phyloP scores from a whole-genome alignment of 2,113 vertebrate species.

The Gymnarchus niloticus region DNA sequence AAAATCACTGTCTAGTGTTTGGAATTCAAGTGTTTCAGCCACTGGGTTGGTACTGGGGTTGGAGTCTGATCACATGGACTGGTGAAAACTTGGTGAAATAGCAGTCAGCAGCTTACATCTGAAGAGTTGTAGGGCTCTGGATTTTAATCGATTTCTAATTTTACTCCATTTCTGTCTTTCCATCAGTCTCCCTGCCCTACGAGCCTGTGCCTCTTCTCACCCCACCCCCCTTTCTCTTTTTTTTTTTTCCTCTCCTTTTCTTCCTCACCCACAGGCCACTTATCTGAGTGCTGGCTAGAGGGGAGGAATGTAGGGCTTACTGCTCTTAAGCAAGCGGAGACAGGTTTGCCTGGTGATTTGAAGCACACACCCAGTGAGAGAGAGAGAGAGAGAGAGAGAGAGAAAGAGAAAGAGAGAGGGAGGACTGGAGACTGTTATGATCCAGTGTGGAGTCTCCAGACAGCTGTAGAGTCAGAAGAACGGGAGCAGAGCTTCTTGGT shows the following conservation, averaged over 20 bases:
- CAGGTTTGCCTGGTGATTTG: constrained; percentile 3
- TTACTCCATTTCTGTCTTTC: neutral
- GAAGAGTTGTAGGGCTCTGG: neutral
- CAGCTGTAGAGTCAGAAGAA: neutral
- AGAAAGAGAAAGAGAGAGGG: neutral
- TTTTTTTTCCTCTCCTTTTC: neutral
- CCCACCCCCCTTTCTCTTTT: neutral
- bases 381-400: neutral
- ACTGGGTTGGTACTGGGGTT: neutral
- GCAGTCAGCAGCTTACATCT: neutral
- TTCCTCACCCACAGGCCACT: neutral
- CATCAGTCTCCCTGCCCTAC: neutral
- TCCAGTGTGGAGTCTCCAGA: neutral
- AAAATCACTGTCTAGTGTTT: neutral
- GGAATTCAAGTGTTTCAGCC: neutral
- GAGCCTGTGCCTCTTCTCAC: neutral
- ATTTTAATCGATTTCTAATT: neutral
- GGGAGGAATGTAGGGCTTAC: constrained; percentile 23
- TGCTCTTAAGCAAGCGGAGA: constrained; percentile 6
- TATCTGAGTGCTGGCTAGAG: neutral
- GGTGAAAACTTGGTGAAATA: neutral
- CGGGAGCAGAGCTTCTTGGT: neutral
- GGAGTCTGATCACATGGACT: neutral
- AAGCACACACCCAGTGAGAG: neutral
- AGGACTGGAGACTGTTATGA: constrained; percentile 1